phyloP scores from a whole-genome alignment of 2,888 invertebrate genomes.

The Odontothrips loti region DNA sequence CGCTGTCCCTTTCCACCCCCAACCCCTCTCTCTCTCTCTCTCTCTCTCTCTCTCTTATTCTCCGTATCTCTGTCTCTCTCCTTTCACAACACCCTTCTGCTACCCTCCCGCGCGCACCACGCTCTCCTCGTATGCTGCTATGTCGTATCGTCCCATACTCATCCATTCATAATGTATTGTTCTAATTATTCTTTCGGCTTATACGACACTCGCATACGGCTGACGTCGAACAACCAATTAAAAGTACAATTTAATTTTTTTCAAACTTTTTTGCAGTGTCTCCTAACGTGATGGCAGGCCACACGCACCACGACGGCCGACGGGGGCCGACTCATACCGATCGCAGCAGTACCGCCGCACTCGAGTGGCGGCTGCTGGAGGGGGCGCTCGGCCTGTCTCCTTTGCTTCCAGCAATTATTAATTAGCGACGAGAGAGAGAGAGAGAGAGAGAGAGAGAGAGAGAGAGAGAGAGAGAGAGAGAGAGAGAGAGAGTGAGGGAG shows the following conservation, averaged over 20 bases:
- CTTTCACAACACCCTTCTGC: not conserved
- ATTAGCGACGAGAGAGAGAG: not conserved
- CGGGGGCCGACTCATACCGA: too few relatives aligned
- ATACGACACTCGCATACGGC: too few relatives aligned
- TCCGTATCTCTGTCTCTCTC: not conserved
- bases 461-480: not conserved
- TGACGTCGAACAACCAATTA: too few relatives aligned
- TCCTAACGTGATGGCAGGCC: too few relatives aligned
- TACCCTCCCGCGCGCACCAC: not conserved
- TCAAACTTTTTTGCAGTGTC: too few relatives aligned
- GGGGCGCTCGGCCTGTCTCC: not conserved
- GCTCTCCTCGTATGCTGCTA: not conserved
- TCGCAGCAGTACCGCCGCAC: too few relatives aligned
- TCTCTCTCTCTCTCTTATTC: not conserved
- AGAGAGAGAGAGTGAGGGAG: not conserved
- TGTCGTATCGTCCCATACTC: too few relatives aligned
- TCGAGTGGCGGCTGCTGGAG: not conserved
- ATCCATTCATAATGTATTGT: too few relatives aligned
- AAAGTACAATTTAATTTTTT: too few relatives aligned
- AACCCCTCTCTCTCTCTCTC: not conserved
- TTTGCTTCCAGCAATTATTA: constrained; percentile 19
- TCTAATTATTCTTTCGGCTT: too few relatives aligned
- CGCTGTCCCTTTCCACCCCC: not conserved
- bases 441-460: not conserved
- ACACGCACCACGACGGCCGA: not conserved